Evolutionary conservation across 2,888 invertebrate genomes (phyloP).

Genomic region (Antheraea assamensis): DNA sequence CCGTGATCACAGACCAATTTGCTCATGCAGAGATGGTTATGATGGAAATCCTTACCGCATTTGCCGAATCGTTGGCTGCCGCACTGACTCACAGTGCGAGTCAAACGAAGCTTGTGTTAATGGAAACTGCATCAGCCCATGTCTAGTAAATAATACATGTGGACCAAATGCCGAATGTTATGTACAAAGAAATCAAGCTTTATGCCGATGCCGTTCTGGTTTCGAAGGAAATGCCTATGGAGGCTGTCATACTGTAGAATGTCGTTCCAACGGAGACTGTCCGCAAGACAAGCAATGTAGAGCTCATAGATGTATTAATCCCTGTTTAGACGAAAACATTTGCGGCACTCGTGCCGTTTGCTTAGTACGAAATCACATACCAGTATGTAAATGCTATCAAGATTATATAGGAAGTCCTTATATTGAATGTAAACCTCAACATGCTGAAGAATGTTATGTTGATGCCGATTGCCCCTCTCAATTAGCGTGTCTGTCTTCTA

Average conservation of each 20-base stretch:
- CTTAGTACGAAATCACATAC: constrained; percentile 89
- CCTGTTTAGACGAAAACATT: constrained; percentile 89
- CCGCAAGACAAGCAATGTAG: constrained; percentile 92
- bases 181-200: constrained; percentile 86
- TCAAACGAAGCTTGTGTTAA: constrained; percentile 92
- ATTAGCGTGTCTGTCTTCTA: constrained; percentile 90
- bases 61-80: constrained; percentile 91
- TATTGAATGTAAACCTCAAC: constrained; percentile 88
- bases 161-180: constrained; percentile 92
- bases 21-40: constrained; percentile 91
- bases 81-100: constrained; percentile 91
- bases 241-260: constrained; percentile 90
- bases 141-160: constrained; percentile 90
- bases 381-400: constrained; percentile 91
- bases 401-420: constrained; percentile 92
- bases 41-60: constrained; percentile 93
- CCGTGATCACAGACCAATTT: constrained; percentile 92
- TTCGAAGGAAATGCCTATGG: constrained; percentile 90
- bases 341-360: constrained; percentile 92
- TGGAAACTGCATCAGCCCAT: constrained; percentile 93
- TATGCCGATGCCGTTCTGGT: constrained; percentile 91
- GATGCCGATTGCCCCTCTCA: constrained; percentile 92
- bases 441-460: constrained; percentile 88
- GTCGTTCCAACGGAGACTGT: constrained; percentile 93
- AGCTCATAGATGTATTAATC: constrained; percentile 92